Evolutionary conservation across 2,113 vertebrate species (phyloP).

Genomic region (Rhadina sibilatrix): DNA sequence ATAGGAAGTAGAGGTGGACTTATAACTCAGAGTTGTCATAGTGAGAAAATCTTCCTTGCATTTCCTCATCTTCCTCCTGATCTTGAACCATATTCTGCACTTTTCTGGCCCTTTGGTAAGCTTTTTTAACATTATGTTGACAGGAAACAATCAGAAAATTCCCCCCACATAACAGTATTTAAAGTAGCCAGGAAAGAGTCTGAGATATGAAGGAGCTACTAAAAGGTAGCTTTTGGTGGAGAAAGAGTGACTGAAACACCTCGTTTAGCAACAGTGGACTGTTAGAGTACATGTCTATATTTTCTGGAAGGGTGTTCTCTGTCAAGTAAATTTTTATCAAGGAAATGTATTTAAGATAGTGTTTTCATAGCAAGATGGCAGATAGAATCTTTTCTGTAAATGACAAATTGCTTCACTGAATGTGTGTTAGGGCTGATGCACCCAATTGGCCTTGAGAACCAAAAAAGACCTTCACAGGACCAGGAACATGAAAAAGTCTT

Average conservation of each 20-base stretch:
- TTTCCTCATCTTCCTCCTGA: not conserved
- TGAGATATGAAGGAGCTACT: not conserved
- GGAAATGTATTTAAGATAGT: not conserved
- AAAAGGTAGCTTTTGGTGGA: not conserved
- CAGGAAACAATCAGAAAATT: not conserved
- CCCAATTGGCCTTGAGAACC: not conserved
- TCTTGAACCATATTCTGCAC: not conserved
- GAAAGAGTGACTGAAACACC: not conserved
- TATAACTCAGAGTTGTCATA: not conserved
- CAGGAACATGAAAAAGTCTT: fast-evolving
- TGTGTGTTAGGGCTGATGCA: not conserved
- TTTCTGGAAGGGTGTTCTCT: not conserved
- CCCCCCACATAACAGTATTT: not conserved
- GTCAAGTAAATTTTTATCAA: not conserved
- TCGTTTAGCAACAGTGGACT: fast-evolving
- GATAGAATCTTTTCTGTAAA: not conserved
- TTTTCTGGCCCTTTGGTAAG: not conserved
- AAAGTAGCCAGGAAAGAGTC: not conserved
- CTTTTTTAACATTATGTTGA: not conserved
- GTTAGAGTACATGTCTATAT: not conserved
- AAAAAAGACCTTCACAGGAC: not conserved
- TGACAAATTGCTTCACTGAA: not conserved
- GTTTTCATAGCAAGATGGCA: not conserved
- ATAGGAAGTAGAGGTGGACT: not conserved
- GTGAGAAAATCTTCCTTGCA: not conserved